Evolutionary conservation across 2,888 invertebrate genomes (phyloP).

Genomic region (Trisateles emortualis): DNA sequence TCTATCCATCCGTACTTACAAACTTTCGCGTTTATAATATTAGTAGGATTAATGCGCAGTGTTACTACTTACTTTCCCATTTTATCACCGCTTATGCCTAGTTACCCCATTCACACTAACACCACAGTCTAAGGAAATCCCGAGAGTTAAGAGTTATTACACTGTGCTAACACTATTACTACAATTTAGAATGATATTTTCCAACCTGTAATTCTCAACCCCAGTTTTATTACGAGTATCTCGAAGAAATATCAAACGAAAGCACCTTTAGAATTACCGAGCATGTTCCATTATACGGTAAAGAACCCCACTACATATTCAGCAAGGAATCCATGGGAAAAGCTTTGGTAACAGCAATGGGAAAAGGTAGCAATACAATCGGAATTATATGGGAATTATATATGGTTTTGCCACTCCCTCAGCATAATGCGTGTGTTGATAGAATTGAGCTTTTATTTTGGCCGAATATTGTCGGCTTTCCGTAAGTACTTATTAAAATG

Average conservation of each 20-base stretch:
- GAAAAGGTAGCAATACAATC: neutral
- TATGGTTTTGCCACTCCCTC: neutral
- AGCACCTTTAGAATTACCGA: slow-evolving; percentile 8
- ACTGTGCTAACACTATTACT: too few relatives aligned
- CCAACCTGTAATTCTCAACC: neutral
- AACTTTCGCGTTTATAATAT: too few relatives aligned
- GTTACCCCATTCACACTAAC: too few relatives aligned
- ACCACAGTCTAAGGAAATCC: too few relatives aligned
- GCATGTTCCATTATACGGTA: slow-evolving; percentile 17
- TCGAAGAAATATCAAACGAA: slow-evolving; percentile 1
- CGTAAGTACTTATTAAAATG: neutral
- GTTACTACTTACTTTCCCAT: too few relatives aligned
- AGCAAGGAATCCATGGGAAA: slow-evolving; percentile 7
- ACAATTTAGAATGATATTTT: too few relatives aligned
- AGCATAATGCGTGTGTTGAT: neutral
- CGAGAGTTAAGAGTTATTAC: too few relatives aligned
- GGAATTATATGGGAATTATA: neutral
- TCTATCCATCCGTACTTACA: too few relatives aligned
- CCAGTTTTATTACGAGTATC: neutral
- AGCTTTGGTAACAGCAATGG: neutral
- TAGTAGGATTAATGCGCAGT: too few relatives aligned
- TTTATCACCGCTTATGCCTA: too few relatives aligned
- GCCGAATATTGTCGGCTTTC: neutral
- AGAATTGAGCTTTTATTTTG: neutral
- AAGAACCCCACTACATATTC: slow-evolving; percentile 11